These are phyloP conservation scores for Coenonympha glycerion DNA, from an alignment of 2,888 invertebrate species.

Conservation along the genomic window DNA sequence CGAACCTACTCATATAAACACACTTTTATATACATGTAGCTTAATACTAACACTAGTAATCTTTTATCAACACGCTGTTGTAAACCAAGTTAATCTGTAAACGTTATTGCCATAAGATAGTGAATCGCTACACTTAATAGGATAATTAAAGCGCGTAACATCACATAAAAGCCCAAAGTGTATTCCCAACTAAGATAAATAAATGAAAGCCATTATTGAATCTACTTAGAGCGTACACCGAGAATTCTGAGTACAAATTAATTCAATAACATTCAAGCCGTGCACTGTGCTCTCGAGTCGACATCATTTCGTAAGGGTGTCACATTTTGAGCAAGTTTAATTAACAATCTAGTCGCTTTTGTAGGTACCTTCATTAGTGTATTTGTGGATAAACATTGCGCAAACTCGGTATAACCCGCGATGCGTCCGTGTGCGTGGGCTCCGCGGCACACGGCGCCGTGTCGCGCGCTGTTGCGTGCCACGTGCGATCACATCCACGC, in stretches of 20 bases:
- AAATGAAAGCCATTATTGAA: slow-evolving; percentile 61
- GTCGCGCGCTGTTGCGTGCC: slow-evolving; percentile 32
- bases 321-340: slow-evolving; percentile 76
- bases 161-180: slow-evolving; percentile 37
- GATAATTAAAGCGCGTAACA: slow-evolving; percentile 33
- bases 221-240: slow-evolving; percentile 61
- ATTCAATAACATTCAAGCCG: slow-evolving; percentile 72
- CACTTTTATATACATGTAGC: background rate
- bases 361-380: slow-evolving; percentile 76
- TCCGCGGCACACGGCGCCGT: slow-evolving; percentile 27
- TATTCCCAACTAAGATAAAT: slow-evolving; percentile 44
- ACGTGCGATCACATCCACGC: slow-evolving; percentile 41
- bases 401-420: slow-evolving; percentile 52
- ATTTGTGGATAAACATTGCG: slow-evolving; percentile 74
- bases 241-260: slow-evolving; percentile 74
- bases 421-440: slow-evolving; percentile 51
- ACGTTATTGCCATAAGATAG: slow-evolving; percentile 18
- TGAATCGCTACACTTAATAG: slow-evolving; percentile 19
- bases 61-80: slow-evolving; percentile 5
- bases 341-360: slow-evolving; percentile 76
- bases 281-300: slow-evolving; percentile 67
- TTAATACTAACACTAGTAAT: background rate
- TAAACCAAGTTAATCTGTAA: slow-evolving; percentile 12
- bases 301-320: slow-evolving; percentile 73
- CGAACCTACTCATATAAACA: no score